phyloP scores from a whole-genome alignment of 2,888 invertebrate genomes.

The Sclerodermus sp. region DNA sequence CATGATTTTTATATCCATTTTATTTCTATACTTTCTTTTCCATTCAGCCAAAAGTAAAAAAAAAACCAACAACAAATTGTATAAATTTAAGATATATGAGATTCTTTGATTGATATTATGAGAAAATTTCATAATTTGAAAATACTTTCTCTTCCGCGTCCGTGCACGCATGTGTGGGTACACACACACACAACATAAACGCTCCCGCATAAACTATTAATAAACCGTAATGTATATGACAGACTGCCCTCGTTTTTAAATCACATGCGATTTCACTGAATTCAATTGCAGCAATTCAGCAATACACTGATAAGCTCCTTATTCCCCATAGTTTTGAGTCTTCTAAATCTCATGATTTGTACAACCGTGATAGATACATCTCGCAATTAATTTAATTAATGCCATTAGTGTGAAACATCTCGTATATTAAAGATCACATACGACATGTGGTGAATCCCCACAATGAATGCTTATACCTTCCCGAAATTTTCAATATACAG shows the following conservation, averaged over 20 bases:
- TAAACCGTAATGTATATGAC: slow-evolving; percentile 4
- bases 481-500: slow-evolving; percentile 39
- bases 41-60: too few species aligned
- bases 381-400: slow-evolving; percentile 28
- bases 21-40: too few species aligned
- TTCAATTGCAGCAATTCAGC: slow-evolving; percentile 32
- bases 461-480: slow-evolving; percentile 4
- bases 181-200: too few species aligned
- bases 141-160: too few species aligned
- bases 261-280: slow-evolving; percentile 24
- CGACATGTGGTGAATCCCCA: neutral
- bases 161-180: too few species aligned
- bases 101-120: too few species aligned
- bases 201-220: slow-evolving; percentile 15
- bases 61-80: too few species aligned
- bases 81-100: too few species aligned
- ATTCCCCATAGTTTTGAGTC: slow-evolving; percentile 37
- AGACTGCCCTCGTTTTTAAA: slow-evolving; percentile 18
- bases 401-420: slow-evolving; percentile 8
- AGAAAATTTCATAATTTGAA: too few species aligned
- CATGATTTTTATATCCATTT: too few species aligned
- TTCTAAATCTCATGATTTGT: slow-evolving; percentile 43
- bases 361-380: slow-evolving; percentile 40
- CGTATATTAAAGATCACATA: neutral
- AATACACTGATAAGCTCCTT: slow-evolving; percentile 42